A percentile compares a stretch with the other conserved stretches of the same genome.
Conservation (phyloP, 2,888 invertebrate species). For the Mylabris sibirica region DNA sequence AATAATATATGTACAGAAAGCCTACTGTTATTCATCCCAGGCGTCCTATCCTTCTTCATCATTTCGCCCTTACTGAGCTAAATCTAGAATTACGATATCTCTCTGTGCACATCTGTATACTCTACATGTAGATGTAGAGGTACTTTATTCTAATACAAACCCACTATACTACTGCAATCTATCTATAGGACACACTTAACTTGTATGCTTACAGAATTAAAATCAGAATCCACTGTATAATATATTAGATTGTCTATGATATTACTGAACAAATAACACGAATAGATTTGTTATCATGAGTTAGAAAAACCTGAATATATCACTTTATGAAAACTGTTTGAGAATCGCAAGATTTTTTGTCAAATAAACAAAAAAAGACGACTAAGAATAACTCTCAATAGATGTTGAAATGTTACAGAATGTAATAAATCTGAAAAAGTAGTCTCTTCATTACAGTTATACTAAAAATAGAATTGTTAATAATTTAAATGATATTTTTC, state of each 20-base stretch:
- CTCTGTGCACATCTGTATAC: neutral
- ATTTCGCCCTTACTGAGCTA: constrained; percentile 34
- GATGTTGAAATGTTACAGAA: no score
- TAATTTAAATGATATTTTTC: neutral
- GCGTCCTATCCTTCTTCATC: constrained; percentile 37
- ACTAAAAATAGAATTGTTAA: neutral
- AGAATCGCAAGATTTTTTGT: neutral
- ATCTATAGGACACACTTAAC: neutral
- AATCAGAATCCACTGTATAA: constrained; percentile 9
- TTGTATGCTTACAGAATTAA: constrained; percentile 8
- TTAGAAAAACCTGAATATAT: no score
- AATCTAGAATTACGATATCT: constrained; percentile 23
- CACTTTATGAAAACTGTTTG: no score
- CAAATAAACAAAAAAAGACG: neutral
- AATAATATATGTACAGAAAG: constrained; percentile 29
- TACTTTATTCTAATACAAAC: neutral
- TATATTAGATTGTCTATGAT: neutral
- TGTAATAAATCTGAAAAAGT: no score
- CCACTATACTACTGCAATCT: neutral
- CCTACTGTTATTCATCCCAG: constrained; percentile 35
- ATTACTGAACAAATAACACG: neutral
- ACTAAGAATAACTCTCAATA: no score
- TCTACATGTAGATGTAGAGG: neutral
- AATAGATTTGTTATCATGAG: neutral
- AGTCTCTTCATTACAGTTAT: no score